Base-by-base conservation (phyloP, 2,888 invertebrate genomes). In the Tipula lateralis region DNA sequence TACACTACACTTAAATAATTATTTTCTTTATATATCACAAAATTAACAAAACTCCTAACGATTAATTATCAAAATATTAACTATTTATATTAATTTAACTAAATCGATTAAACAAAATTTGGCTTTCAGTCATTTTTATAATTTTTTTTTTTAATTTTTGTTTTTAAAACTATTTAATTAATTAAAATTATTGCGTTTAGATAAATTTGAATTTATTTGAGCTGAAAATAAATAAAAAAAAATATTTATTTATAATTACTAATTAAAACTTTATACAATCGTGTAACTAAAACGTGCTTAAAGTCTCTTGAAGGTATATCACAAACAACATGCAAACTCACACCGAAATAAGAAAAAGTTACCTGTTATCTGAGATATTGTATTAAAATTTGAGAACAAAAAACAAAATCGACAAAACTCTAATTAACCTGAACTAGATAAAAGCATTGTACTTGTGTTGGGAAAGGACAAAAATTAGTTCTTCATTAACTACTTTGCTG, bases 161-260 rank as follows among this genome's bases (percentile, higher is more conserved):
- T 29, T 29, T 80, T 80, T 5, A 29, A 29, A 82, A 82, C 32
- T 30, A 30, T 30, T 30, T 29, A 80, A 30, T 82, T 82, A 32
- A 82, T n/a, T 82, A 30, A 82, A 4, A 44, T 44, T 66, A 24
- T 66, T 66, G 66, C 24, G 24, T 13, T 82, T 82, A 16, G n/a
- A n/a, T 82, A 82, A 30, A 82, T 82, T 80, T 82, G 13, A 4
- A 82, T 29, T 82, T 82, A 30, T 82, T 82, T 82, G 82, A 82
- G 82, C 82, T 82, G 82, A 4, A 82, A 82, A 82, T 30, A 82
- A 82, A 82, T 7, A 82, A 32, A 82, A 3, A 81, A 81, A 30
- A 82, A 29, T 7, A 82, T 4, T 82, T 66, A 1, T 66, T 66
- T 24, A 0, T 66, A 24, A 16, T n/a, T n/a, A 44, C n/a, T n/a